phyloP scores from a whole-genome alignment of 2,888 invertebrate genomes.

The Vannuccia rotundouncinata region DNA sequence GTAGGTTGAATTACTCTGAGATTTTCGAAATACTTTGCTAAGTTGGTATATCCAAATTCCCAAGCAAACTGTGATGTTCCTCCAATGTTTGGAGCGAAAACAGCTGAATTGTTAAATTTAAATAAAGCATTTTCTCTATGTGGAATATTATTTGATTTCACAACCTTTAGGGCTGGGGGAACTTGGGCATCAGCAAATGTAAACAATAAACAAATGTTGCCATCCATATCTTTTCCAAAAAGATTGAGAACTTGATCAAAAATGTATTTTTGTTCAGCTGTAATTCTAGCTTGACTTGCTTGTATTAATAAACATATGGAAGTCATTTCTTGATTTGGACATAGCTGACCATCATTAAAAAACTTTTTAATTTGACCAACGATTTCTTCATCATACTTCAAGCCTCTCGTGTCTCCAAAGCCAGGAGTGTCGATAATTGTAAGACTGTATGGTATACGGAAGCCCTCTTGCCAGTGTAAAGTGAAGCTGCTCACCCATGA shows the following conservation, averaged over 20 bases:
- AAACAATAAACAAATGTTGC: constrained; percentile 42
- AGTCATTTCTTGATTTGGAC: constrained; percentile 39
- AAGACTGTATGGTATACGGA: constrained; percentile 19
- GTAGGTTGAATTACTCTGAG: constrained; percentile 38
- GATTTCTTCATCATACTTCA: constrained; percentile 30
- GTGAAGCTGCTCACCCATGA: constrained; percentile 31
- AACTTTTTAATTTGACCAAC: constrained; percentile 25
- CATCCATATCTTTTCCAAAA: constrained; percentile 43
- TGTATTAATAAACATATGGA: constrained; percentile 43
- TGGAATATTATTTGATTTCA: constrained; percentile 40
- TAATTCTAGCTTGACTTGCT: constrained; percentile 38
- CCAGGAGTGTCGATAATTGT: constrained; percentile 29
- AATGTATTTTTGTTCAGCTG: neutral
- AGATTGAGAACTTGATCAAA: constrained; percentile 41
- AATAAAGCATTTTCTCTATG: constrained; percentile 37
- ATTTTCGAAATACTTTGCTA: constrained; percentile 41
- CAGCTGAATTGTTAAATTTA: constrained; percentile 43
- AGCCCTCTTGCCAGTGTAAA: constrained; percentile 25
- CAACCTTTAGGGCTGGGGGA: constrained; percentile 42
- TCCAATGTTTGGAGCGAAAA: constrained; percentile 35
- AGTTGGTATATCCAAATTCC: constrained; percentile 41
- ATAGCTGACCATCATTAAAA: neutral
- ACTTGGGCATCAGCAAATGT: constrained; percentile 43
- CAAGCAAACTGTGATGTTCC: constrained; percentile 36
- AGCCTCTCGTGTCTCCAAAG: constrained; percentile 38